phyloP scores from a whole-genome alignment of 1,140 invertebrate species.

The Yoshiicerus persimilis region DNA sequence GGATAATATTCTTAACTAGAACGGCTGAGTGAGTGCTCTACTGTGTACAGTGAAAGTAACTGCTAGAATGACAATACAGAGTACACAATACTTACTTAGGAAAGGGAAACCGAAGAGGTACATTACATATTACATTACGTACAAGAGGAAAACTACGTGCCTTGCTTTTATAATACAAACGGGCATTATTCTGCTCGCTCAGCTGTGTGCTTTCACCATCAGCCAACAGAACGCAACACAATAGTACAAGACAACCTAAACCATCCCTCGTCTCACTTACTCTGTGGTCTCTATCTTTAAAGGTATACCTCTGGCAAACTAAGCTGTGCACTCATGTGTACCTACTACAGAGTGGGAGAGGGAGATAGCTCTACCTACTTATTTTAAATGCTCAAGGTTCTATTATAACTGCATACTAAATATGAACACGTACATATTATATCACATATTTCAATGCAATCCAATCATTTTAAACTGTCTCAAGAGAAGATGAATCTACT shows the following conservation, averaged over 20 bases:
- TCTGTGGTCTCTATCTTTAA: not conserved
- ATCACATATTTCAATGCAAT: too few relatives aligned
- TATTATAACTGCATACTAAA: not conserved
- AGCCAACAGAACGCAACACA: not conserved
- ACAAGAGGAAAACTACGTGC: not conserved
- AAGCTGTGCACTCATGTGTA: not conserved
- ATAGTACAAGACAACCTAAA: not conserved
- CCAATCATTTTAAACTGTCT: too few relatives aligned
- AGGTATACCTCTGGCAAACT: not conserved
- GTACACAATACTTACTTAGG: not conserved
- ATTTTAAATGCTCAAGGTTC: not conserved
- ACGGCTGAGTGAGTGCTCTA: not conserved
- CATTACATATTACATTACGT: not conserved
- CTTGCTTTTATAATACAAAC: not conserved
- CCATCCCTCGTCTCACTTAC: not conserved
- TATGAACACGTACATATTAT: not conserved
- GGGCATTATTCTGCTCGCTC: not conserved
- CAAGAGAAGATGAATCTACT: too few relatives aligned
- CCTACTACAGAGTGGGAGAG: not conserved
- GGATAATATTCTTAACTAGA: not conserved
- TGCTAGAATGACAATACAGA: not conserved
- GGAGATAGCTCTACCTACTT: not conserved
- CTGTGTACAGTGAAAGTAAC: not conserved
- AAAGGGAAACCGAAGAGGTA: not conserved
- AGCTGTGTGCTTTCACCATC: not conserved